A percentile compares a stretch with the other conserved stretches of the same genome.
These are phyloP conservation scores for Baryphthengus martii DNA, from an alignment of 2,113 vertebrate genomes.

Conservation along the genomic window DNA sequence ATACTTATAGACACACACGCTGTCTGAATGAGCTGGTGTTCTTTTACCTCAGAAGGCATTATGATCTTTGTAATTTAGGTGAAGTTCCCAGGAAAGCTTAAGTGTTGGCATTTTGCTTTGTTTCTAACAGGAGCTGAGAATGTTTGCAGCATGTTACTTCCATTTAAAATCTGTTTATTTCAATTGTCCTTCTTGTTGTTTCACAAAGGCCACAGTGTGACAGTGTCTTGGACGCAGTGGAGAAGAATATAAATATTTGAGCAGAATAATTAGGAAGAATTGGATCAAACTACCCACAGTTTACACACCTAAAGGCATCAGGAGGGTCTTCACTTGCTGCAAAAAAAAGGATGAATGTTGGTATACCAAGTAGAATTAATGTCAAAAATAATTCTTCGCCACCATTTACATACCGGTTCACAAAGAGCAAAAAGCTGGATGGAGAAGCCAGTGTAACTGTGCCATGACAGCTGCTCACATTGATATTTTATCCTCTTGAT, in stretches of 20 bases:
- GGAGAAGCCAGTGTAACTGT: neutral
- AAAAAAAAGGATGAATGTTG: neutral
- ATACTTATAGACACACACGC: neutral
- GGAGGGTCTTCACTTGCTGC: neutral
- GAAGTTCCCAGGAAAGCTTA: neutral
- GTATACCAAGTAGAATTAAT: neutral
- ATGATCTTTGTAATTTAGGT: neutral
- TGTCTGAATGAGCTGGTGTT: neutral
- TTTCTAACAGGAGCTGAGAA: conserved; percentile 1
- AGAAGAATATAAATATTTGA: neutral
- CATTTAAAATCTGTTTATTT: neutral
- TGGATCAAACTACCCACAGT: neutral
- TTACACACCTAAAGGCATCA: neutral
- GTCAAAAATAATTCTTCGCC: neutral
- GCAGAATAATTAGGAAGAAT: neutral
- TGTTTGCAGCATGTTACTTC: neutral
- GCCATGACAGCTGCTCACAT: neutral
- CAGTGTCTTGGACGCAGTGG: neutral
- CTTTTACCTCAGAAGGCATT: conserved; percentile 1
- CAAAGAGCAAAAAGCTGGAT: neutral
- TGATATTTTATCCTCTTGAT: neutral
- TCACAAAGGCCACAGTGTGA: neutral
- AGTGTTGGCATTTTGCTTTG: neutral
- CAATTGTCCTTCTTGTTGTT: neutral
- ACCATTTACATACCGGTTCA: accelerated